A percentile compares a stretch with the other conserved stretches of the same genome.
Conservation (phyloP, 2,113 vertebrate species). For the Deroptyus accipitrinus region DNA sequence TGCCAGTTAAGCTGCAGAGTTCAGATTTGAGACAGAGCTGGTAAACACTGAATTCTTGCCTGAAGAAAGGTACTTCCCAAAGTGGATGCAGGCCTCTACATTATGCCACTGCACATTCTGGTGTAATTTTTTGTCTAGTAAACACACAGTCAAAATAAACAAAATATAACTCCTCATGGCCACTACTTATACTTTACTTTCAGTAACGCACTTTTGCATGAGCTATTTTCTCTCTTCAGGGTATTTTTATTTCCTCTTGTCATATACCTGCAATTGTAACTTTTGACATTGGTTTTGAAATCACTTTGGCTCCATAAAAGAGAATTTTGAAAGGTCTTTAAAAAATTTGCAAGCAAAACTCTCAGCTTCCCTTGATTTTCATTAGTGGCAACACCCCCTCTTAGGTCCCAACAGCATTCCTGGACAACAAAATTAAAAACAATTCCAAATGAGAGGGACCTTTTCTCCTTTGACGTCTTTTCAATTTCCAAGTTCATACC, state of each 20-base stretch:
- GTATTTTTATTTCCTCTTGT: not conserved
- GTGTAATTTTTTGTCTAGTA: not conserved
- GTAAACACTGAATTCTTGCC: slow-evolving; percentile 47
- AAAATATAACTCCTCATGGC: not conserved
- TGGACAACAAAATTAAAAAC: not conserved
- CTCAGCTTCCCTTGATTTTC: not conserved
- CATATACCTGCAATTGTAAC: not conserved
- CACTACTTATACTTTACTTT: not conserved
- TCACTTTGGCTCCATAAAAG: not conserved
- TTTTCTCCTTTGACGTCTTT: not conserved
- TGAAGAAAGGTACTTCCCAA: slow-evolving; percentile 52
- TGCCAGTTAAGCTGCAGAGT: slow-evolving; percentile 65
- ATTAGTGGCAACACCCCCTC: not conserved
- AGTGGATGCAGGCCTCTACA: not conserved
- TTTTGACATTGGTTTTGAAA: not conserved
- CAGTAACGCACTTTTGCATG: not conserved
- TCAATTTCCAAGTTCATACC: slow-evolving; percentile 6
- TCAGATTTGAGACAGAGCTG: slow-evolving; percentile 54
- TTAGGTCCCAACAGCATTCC: not conserved
- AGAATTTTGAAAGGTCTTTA: not conserved
- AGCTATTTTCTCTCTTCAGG: not conserved
- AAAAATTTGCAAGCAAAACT: not conserved
- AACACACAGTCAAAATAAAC: not conserved
- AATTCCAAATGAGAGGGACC: not conserved
- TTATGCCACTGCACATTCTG: not conserved